A percentile compares a stretch with the other conserved stretches of the same genome.
Evolutionary conservation across 2,113 vertebrate species (phyloP).

Genomic region (Anhinga anhinga): DNA sequence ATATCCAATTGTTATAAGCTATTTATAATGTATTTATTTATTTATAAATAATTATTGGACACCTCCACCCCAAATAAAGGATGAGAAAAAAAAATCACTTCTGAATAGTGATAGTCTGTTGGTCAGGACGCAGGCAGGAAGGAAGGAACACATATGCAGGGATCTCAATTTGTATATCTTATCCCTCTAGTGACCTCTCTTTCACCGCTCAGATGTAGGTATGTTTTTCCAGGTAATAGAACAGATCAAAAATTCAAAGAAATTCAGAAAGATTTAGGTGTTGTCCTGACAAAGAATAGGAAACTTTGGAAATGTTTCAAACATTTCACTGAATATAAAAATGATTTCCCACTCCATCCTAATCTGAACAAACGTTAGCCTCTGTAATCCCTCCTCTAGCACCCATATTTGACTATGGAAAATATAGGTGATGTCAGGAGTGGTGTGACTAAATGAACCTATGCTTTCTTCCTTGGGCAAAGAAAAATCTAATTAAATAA

Average conservation of each 20-base stretch:
- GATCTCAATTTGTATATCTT: background rate
- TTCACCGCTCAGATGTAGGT: background rate
- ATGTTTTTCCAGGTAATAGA: background rate
- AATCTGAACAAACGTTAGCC: background rate
- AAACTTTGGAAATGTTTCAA: background rate
- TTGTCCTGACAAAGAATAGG: background rate
- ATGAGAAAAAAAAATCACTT: background rate
- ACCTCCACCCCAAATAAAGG: background rate
- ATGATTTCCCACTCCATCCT: background rate
- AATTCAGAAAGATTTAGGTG: background rate
- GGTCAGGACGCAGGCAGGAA: background rate
- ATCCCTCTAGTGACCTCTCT: background rate
- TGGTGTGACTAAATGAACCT: background rate
- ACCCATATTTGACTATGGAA: background rate
- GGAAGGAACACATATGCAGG: background rate
- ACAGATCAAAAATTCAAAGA: background rate
- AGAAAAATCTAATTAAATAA: background rate
- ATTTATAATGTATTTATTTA: background rate
- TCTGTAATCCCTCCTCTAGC: background rate
- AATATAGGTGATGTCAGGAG: background rate
- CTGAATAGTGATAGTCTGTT: background rate
- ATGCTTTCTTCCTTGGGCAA: background rate
- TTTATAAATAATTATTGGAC: background rate
- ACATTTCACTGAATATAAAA: background rate
- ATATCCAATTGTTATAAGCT: background rate